Conservation (phyloP, 2,113 vertebrate species). For the Cathartes aura region DNA sequence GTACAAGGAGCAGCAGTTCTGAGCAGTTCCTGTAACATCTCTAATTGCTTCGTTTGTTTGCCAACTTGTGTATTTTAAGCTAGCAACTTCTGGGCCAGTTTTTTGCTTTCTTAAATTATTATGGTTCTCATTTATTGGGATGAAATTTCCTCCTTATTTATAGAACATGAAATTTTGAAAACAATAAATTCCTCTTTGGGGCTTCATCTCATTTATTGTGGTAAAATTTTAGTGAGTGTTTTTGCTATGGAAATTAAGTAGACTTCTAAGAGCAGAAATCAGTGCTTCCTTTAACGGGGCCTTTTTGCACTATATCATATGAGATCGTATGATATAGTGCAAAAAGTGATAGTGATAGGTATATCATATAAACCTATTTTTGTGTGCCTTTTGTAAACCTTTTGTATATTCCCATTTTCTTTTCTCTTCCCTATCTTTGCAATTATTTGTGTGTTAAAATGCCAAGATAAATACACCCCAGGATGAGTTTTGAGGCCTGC, state of each 20-base stretch:
- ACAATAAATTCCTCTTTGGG: not conserved
- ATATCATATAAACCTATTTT: not conserved
- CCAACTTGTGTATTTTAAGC: not conserved
- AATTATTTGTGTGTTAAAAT: not conserved
- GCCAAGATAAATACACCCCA: not conserved
- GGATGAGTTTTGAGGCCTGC: not conserved
- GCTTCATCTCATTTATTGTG: not conserved
- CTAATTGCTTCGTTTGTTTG: not conserved
- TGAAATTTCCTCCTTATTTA: not conserved
- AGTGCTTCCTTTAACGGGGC: not conserved
- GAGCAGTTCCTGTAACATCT: not conserved
- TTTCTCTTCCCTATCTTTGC: not conserved
- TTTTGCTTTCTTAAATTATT: not conserved
- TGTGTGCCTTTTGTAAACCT: not conserved
- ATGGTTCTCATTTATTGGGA: not conserved
- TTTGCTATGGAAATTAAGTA: not conserved
- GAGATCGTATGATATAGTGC: accelerated
- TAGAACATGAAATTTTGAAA: not conserved
- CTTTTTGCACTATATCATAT: not conserved
- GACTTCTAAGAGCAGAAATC: not conserved
- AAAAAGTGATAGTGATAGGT: not conserved
- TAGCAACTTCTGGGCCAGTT: not conserved
- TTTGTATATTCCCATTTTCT: not conserved
- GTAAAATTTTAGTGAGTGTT: not conserved
- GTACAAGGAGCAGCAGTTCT: not conserved